These are phyloP conservation scores for Strix occidentalis DNA, from an alignment of 2,797 vertebrate species.

Conservation along the genomic window DNA sequence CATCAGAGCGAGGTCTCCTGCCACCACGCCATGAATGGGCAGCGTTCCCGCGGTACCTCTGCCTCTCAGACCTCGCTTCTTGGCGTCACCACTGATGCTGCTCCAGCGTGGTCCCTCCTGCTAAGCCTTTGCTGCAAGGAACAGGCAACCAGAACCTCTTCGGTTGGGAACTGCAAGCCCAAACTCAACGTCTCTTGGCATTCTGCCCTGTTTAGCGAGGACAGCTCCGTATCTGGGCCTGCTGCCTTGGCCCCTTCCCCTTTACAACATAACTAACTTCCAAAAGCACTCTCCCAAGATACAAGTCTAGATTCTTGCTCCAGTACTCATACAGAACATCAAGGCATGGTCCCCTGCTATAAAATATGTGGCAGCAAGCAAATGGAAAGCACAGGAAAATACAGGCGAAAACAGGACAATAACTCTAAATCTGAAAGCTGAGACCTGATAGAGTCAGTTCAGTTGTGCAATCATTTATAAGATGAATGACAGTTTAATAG, in stretches of 20 bases:
- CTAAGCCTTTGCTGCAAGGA: background rate
- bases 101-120: background rate
- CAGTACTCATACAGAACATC: background rate
- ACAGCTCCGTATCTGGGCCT: background rate
- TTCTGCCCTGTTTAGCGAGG: background rate
- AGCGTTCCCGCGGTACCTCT: background rate
- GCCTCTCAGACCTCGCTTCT: background rate
- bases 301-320: slow-evolving; percentile 19
- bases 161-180: background rate
- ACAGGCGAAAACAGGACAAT: slow-evolving; percentile 71
- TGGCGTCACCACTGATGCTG: background rate
- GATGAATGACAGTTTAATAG: slow-evolving; percentile 80
- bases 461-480: slow-evolving; percentile 77
- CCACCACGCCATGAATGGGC: fast-evolving
- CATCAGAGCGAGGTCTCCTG: background rate
- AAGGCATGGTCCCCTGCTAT: slow-evolving; percentile 1
- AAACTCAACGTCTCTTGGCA: background rate
- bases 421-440: slow-evolving; percentile 74
- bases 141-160: background rate
- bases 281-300: slow-evolving; percentile 41
- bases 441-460: slow-evolving; percentile 71
- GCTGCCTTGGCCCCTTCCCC: background rate
- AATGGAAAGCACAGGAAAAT: slow-evolving; percentile 67
- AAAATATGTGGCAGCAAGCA: slow-evolving; percentile 61
- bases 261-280: slow-evolving; percentile 35